Evolutionary conservation across 2,797 vertebrate genomes (phyloP), one percentile per base, ranked within the genome.

Genomic region (Acrossocheilus wenchowensis): DNA sequence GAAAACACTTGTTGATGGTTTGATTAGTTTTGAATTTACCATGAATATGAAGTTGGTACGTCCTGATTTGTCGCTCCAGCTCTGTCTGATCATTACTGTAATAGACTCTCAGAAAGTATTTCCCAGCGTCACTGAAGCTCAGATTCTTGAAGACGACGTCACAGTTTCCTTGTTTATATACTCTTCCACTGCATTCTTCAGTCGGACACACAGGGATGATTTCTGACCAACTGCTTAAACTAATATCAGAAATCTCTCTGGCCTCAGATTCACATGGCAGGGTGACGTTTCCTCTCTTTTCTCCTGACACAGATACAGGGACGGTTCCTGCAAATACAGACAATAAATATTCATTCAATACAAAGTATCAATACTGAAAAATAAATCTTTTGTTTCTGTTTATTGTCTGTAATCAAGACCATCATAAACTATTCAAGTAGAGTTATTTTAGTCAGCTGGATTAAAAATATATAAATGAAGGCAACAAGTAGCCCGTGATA

Each of bases 71-170:
- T 52, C 5, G 50, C 50, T 52, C 15, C 23, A 19, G 15, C 4
- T 10, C 68, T 21, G 17, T 0, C 3, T 0, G 7, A 5, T 2
- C 1, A 71, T 23, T 21, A 0, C 1, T 1, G 4, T 10, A 14
- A 30, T 30, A 15, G 62, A 64, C 2, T 6, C 2, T 5, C 0
- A 30, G 0, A 30, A 14, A 0, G 26, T 30, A 64, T 64, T 14
- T 64, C 26, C 62, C 62, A 64, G 62, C 62, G 2, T 64, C 62
- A 64, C 11, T 52, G 50, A 52, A 52, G 5, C 15, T 52, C 50
- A 52, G 50, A 52, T 52, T 1, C 50, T 52, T 52, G 7, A 57
- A 3, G 21, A 23, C 0, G 54, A 60, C 5, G 62, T 66, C 62
- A 66, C 62, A 66, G 0, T 34, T 17, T 66, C 26, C 5, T 30